Percentiles rank a stretch among this genome's conserved stretches.
phyloP scores from a whole-genome alignment of 2,888 invertebrate species.

The Glaucopsyche alexis region DNA sequence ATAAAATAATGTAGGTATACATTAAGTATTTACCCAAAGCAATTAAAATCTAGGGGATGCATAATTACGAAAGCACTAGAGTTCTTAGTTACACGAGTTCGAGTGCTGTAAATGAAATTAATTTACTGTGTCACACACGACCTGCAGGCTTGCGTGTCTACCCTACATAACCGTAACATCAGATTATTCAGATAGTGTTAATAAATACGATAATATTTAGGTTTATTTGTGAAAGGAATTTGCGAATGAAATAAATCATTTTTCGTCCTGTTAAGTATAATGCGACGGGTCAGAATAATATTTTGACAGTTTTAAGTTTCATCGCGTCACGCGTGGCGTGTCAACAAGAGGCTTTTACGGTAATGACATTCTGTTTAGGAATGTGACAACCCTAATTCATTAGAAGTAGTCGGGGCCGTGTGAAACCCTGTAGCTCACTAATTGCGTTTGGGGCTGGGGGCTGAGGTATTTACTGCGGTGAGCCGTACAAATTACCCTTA shows the following conservation, averaged over 20 bases:
- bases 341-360: no score
- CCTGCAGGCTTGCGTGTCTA: not conserved
- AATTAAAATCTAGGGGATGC: not conserved
- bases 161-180: not conserved
- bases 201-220: not conserved
- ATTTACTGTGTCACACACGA: conserved; percentile 7
- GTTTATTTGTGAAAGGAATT: not conserved
- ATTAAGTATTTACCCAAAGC: not conserved
- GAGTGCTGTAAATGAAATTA: not conserved
- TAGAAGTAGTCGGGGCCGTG: no score
- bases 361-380: no score
- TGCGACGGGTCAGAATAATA: no score
- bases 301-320: no score
- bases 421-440: no score
- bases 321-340: no score
- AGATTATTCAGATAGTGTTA: not conserved
- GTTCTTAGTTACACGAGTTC: not conserved
- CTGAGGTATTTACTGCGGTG: no score
- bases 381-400: no score
- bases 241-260: not conserved
- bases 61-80: conserved; percentile 15
- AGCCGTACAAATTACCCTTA: conserved; percentile 43
- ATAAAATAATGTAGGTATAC: no score
- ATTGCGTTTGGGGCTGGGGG: no score
- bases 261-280: no score